Base-by-base conservation (phyloP, 2,113 vertebrate species). In the Dasyurus viverrinus region DNA sequence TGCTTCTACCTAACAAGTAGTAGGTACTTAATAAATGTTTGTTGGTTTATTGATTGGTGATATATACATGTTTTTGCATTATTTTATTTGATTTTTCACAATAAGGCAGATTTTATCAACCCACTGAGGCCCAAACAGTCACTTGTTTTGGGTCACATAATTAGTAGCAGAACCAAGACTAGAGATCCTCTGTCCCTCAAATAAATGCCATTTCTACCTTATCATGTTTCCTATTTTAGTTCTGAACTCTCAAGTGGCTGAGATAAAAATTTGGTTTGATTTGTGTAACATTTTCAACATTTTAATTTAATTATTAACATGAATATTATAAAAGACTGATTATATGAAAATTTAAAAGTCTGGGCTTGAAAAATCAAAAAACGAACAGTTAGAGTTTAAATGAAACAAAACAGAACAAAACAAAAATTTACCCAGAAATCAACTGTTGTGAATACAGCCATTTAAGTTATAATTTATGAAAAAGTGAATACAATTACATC, bases 221-320 rank as follows among this genome's bases (percentile, higher is more conserved):
- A 76, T 76, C 68, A 84, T 2, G 23, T 84, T 23, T 19, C 16
- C 19, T 42, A 6, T 23, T 84, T 22, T 84, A 42, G 16, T 84
- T n/a, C 16, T 76, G 23, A 84, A 42, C 19, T 84, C 68, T 57
- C 2, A 93, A 92, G 84, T 94, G 8, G 42, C 16, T 96, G 95
- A 95, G 91, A 95, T 25, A 94, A 96, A 95, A 95, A 89, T 68
- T 96, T 48, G 5, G 54, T 96, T 94, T 96, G 55, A 96, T 95
- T 16, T 93, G n/a, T 96, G 93, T 89, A 96, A 91, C 14, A 68
- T 57, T 95, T 95, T 93, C 48, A 92, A 93, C 1, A 22, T 94
- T 92, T 95, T 91, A 96, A 60, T 95, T 90, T 94, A 89, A 93
- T 25, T 54, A 92, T 92, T 12, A 47, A 3, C 93, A 52, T 90